Conservation (phyloP, 2,113 vertebrate species). For the Gulo gulo region DNA sequence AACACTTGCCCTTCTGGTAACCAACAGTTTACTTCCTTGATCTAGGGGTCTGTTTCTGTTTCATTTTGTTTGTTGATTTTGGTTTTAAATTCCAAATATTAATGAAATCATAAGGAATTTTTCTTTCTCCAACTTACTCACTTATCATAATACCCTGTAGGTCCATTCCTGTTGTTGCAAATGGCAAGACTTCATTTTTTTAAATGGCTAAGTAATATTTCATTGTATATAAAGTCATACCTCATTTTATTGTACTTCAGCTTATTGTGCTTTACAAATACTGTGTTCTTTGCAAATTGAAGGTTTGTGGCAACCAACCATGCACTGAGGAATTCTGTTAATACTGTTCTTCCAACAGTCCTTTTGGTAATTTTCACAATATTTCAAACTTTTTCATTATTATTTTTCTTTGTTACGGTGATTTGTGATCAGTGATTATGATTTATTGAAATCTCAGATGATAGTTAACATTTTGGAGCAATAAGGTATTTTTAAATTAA, state of each 20-base stretch:
- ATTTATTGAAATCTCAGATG: not conserved
- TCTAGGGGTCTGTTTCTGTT: not conserved
- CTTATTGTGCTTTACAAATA: not conserved
- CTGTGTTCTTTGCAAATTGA: not conserved
- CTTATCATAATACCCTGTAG: not conserved
- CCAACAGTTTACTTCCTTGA: not conserved
- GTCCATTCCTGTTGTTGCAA: not conserved
- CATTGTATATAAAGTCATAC: not conserved
- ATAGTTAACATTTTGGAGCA: not conserved
- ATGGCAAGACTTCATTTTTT: not conserved
- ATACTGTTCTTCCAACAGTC: not conserved
- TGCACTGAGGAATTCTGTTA: not conserved
- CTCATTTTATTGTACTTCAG: not conserved
- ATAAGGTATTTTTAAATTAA: not conserved
- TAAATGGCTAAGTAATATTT: not conserved
- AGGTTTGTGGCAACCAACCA: not conserved
- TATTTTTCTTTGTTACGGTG: not conserved
- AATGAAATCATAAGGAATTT: not conserved
- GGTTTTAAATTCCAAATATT: not conserved
- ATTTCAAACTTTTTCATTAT: not conserved
- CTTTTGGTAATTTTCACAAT: not conserved
- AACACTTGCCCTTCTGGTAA: not conserved
- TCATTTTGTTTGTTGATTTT: not conserved
- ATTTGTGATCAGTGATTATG: not conserved
- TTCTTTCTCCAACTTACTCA: not conserved